Conservation (phyloP, 2,113 vertebrate species). For the Chaetura pelagica region DNA sequence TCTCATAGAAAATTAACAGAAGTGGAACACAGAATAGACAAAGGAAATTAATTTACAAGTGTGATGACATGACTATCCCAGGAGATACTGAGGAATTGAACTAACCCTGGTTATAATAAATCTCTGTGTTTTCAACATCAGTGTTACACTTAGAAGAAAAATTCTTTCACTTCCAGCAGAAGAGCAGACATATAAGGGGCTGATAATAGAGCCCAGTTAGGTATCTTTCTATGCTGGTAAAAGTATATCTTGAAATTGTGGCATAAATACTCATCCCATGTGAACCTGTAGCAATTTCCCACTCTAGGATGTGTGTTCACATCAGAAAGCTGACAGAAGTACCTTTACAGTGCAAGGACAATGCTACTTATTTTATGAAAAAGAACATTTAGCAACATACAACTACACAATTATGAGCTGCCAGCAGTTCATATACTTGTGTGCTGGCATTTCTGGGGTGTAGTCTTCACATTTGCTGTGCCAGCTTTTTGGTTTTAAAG, state of each 20-base stretch:
- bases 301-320: not conserved
- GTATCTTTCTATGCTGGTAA: not conserved
- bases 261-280: not conserved
- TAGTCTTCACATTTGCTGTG: not conserved
- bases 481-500: not conserved
- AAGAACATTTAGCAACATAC: not conserved
- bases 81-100: not conserved
- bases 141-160: not conserved
- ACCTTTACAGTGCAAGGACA: not conserved
- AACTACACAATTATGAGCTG: not conserved
- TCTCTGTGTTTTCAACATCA: not conserved
- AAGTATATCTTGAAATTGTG: not conserved
- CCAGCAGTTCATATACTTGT: not conserved
- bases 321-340: not conserved
- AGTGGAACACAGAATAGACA: constrained; percentile 12
- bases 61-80: not conserved
- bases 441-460: not conserved
- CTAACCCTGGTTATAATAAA: not conserved
- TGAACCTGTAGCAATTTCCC: not conserved
- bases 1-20: constrained; percentile 25
- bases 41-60: constrained; percentile 45
- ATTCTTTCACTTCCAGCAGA: not conserved
- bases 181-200: not conserved
- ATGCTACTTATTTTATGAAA: not conserved
- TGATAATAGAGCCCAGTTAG: not conserved